Percentiles rank a stretch among this genome's conserved stretches.
phyloP scores from a whole-genome alignment of 1,140 invertebrate species.

The Brachionus paranguensis region DNA sequence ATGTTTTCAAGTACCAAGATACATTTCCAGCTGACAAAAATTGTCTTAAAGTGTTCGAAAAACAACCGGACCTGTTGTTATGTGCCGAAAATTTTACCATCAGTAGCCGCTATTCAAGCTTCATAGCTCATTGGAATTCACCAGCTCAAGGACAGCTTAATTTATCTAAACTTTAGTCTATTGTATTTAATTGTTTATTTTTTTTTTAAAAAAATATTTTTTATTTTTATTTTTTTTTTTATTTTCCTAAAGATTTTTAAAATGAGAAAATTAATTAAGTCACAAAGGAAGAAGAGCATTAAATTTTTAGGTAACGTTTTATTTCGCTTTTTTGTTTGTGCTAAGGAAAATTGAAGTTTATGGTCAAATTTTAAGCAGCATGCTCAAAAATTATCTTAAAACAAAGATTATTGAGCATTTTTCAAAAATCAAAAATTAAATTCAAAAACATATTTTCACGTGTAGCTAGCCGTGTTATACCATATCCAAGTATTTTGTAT shows the following conservation, averaged over 20 bases:
- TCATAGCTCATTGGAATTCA: constrained; percentile 26
- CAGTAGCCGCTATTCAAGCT: constrained; percentile 9
- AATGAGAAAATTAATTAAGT: too few species aligned
- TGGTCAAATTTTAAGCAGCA: too few species aligned
- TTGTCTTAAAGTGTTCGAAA: constrained; percentile 22
- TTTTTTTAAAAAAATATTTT: background rate
- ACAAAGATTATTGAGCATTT: too few species aligned
- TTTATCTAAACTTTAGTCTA: constrained; percentile 15
- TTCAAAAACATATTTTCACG: too few species aligned
- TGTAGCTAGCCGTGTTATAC: too few species aligned
- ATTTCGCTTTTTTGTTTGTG: too few species aligned
- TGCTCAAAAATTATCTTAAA: too few species aligned
- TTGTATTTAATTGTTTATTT: background rate
- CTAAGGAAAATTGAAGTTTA: too few species aligned
- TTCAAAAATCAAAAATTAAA: too few species aligned
- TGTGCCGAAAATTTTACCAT: constrained; percentile 40
- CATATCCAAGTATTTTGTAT: too few species aligned
- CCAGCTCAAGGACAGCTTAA: constrained; percentile 13
- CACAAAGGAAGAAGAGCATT: too few species aligned
- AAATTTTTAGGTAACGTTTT: too few species aligned
- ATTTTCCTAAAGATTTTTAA: background rate
- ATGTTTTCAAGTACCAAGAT: constrained; percentile 1
- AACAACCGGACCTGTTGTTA: background rate
- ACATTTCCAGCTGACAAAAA: background rate
- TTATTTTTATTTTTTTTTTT: background rate